Evolutionary conservation across 2,113 vertebrate genomes (phyloP).

Genomic region (Hypomesus transpacificus): DNA sequence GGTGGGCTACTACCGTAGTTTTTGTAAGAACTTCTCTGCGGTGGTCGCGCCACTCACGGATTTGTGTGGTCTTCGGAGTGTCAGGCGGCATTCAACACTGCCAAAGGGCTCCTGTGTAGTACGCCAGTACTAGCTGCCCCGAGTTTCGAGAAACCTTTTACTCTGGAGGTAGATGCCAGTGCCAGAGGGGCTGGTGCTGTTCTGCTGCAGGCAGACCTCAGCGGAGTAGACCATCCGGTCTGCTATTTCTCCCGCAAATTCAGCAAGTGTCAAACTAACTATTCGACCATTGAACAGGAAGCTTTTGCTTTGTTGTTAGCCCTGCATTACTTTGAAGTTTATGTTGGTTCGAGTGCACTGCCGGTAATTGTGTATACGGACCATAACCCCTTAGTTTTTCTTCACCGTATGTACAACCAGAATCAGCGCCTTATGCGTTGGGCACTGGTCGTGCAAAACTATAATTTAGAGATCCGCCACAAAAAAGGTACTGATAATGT

Average conservation of each 20-base stretch:
- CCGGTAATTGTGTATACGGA: no score
- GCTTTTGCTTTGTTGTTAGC: no score
- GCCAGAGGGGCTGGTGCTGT: neutral
- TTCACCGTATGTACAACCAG: no score
- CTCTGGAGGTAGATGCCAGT: constrained; percentile 12
- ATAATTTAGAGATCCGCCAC: no score
- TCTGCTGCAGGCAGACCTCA: constrained; percentile 4
- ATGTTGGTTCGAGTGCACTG: no score
- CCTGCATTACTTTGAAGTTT: no score
- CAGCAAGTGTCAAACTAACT: constrained; percentile 5
- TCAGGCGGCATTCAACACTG: neutral
- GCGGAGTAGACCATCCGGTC: constrained; percentile 6
- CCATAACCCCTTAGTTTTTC: no score
- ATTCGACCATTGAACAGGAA: no score
- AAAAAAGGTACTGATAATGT: no score
- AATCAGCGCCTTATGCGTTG: no score
- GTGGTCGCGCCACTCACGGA: neutral
- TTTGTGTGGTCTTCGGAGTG: neutral
- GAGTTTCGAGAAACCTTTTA: neutral
- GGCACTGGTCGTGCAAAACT: no score
- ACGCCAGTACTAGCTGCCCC: constrained; percentile 6
- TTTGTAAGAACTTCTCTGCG: constrained; percentile 9
- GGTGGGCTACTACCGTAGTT: constrained; percentile 7
- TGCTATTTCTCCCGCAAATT: constrained; percentile 18
- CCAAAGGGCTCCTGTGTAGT: neutral